Conservation (phyloP, 2,113 vertebrate genomes). For the Oryzias javanicus region DNA sequence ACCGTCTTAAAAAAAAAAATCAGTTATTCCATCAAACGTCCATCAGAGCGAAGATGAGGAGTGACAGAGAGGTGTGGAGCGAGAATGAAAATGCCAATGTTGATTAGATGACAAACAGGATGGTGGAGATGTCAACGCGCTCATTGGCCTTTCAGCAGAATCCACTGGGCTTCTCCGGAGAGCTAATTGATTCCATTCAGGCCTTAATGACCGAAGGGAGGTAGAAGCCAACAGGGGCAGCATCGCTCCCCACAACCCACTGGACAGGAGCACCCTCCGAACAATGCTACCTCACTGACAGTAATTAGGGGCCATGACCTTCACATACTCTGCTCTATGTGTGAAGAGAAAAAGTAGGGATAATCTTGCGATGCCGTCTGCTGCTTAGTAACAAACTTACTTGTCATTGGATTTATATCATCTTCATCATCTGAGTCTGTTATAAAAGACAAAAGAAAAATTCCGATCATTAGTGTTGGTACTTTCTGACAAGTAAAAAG, state of each 20-base stretch:
- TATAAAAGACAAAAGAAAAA: slow-evolving; percentile 33
- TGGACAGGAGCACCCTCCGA: slow-evolving; percentile 29
- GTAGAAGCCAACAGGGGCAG: slow-evolving; percentile 34
- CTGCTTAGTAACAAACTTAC: slow-evolving; percentile 46
- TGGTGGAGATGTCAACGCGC: slow-evolving; percentile 39
- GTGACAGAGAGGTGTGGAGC: slow-evolving; percentile 45
- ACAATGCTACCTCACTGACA: slow-evolving; percentile 43
- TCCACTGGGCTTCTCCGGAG: slow-evolving; percentile 42
- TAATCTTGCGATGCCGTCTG: not conserved
- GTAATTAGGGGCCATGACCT: slow-evolving; percentile 45
- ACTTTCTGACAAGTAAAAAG: not conserved
- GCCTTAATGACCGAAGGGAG: slow-evolving; percentile 58
- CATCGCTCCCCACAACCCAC: slow-evolving; percentile 26
- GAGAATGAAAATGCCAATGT: slow-evolving; percentile 71
- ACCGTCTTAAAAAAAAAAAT: slow-evolving; percentile 61
- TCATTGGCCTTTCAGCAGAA: slow-evolving; percentile 60
- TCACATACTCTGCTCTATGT: slow-evolving; percentile 26
- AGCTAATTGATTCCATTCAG: slow-evolving; percentile 76
- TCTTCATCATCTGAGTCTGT: slow-evolving; percentile 55
- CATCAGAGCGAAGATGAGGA: slow-evolving; percentile 69
- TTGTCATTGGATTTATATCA: rapidly evolving
- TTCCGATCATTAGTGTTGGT: not conserved
- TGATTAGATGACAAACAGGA: slow-evolving; percentile 61
- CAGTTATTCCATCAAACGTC: slow-evolving; percentile 73
- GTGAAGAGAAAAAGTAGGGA: slow-evolving; percentile 8